These are phyloP conservation scores for Penaeus vannamei DNA, from an alignment of 1,140 invertebrate species.

Conservation along the genomic window DNA sequence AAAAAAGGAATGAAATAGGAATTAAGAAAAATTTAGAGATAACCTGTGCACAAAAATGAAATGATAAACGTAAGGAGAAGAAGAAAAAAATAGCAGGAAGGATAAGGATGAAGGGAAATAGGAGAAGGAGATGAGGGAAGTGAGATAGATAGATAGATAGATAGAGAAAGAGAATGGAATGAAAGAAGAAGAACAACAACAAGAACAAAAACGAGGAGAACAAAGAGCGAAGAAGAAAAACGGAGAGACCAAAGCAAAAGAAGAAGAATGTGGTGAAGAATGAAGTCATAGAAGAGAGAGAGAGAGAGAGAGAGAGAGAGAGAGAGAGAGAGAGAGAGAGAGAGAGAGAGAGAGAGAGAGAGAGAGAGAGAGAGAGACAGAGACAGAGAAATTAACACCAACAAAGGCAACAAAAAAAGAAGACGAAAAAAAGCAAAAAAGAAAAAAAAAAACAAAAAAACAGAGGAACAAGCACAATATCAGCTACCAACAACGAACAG, in stretches of 20 bases:
- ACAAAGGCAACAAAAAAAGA: background rate
- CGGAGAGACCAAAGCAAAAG: background rate
- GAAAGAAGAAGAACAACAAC: background rate
- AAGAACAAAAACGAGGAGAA: background rate
- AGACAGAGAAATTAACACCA: background rate
- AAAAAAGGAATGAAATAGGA: background rate
- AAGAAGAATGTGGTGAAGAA: background rate
- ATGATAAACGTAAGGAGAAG: background rate
- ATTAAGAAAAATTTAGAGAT: background rate
- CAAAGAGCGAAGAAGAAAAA: background rate
- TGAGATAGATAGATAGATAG: background rate
- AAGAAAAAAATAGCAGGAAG: background rate
- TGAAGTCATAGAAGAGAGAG: background rate
- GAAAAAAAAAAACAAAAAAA: background rate
- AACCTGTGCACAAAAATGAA: background rate
- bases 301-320: background rate
- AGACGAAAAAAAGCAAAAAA: background rate
- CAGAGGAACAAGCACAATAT: background rate
- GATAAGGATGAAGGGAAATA: background rate
- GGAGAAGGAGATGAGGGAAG: too few relatives aligned
- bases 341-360: conserved; percentile 49
- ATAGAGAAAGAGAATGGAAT: background rate
- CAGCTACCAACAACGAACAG: too few relatives aligned
- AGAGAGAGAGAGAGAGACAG: background rate
- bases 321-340: conserved; percentile 36